Conservation (phyloP, 2,113 vertebrate species). For the Brachionichthys hirsutus region DNA sequence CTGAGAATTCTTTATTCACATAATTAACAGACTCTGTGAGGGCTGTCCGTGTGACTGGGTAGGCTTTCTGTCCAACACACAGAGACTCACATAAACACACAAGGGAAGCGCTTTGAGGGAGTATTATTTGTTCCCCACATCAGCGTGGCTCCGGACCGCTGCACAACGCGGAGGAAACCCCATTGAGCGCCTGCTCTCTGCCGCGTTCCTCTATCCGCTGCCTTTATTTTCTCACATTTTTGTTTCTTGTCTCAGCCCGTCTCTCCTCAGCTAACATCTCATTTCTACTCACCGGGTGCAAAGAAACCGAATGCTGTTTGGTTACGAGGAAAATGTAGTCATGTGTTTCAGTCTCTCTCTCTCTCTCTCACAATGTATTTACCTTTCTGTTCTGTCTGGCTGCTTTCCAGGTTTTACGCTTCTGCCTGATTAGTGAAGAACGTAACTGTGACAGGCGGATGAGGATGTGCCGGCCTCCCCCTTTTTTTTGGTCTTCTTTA, state of each 20-base stretch:
- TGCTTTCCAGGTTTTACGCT: slow-evolving; percentile 23
- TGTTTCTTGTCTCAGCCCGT: slow-evolving; percentile 18
- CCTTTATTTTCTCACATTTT: slow-evolving; percentile 38
- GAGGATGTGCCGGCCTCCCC: too few relatives aligned
- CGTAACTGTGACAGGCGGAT: too few relatives aligned
- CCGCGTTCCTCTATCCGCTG: slow-evolving; percentile 32
- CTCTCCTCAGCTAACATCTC: slow-evolving; percentile 55
- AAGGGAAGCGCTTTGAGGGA: slow-evolving; percentile 12
- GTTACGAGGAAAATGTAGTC: slow-evolving; percentile 57
- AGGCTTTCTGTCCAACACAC: slow-evolving; percentile 14
- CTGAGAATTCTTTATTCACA: slow-evolving; percentile 3
- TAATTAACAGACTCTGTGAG: slow-evolving; percentile 31
- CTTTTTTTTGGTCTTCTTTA: slow-evolving; percentile 16
- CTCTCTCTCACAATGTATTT: not conserved
- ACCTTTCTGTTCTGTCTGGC: slow-evolving; percentile 8
- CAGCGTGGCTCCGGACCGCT: slow-evolving; percentile 40
- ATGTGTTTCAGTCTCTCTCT: slow-evolving; percentile 10
- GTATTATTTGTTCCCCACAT: slow-evolving; percentile 34
- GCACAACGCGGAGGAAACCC: slow-evolving; percentile 32
- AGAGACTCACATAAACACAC: slow-evolving; percentile 13
- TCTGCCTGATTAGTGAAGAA: too few relatives aligned
- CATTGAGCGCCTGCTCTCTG: slow-evolving; percentile 14
- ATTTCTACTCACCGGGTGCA: slow-evolving; percentile 61
- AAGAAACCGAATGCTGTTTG: slow-evolving; percentile 47
- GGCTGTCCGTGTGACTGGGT: not conserved